Conservation (phyloP, 2,113 vertebrate genomes). For the Syngnathoides biaculeatus region DNA sequence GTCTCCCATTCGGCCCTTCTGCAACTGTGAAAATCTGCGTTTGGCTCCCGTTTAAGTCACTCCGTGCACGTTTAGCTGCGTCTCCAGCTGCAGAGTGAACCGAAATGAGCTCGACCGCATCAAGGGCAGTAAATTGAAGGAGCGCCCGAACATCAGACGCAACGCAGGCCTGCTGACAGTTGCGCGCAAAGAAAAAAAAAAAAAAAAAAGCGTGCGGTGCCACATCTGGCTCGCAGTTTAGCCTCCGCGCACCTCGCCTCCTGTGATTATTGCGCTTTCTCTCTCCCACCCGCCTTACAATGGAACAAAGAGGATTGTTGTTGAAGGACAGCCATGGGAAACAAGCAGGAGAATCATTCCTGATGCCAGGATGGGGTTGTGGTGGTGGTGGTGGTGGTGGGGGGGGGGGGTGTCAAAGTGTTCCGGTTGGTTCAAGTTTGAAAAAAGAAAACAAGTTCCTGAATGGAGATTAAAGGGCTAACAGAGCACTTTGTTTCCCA, state of each 20-base stretch:
- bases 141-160: conserved; percentile 57
- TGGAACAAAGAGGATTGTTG: conserved; percentile 61
- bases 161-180: conserved; percentile 44
- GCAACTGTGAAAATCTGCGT: background rate
- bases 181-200: conserved; percentile 19
- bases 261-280: conserved; percentile 51
- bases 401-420: conserved; percentile 19
- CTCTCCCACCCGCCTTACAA: conserved; percentile 40
- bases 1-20: too few relatives aligned
- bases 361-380: too few relatives aligned
- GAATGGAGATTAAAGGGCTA: conserved; percentile 14
- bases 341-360: conserved; percentile 34
- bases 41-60: background rate
- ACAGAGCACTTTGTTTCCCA: conserved; percentile 20
- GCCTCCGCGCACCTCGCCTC: conserved; percentile 30
- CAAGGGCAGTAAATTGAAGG: conserved; percentile 57
- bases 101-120: conserved; percentile 55
- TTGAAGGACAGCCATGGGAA: conserved; percentile 52
- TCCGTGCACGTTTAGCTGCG: conserved; percentile 7
- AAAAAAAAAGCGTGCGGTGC: conserved; percentile 60
- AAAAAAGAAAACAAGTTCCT: conserved; percentile 9
- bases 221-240: conserved; percentile 68
- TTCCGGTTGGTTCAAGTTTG: conserved; percentile 8
- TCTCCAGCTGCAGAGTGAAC: conserved; percentile 46
- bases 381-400: too few relatives aligned